These are phyloP conservation scores for Gavialis gangeticus DNA, from an alignment of 2,113 vertebrate species.

Conservation along the genomic window DNA sequence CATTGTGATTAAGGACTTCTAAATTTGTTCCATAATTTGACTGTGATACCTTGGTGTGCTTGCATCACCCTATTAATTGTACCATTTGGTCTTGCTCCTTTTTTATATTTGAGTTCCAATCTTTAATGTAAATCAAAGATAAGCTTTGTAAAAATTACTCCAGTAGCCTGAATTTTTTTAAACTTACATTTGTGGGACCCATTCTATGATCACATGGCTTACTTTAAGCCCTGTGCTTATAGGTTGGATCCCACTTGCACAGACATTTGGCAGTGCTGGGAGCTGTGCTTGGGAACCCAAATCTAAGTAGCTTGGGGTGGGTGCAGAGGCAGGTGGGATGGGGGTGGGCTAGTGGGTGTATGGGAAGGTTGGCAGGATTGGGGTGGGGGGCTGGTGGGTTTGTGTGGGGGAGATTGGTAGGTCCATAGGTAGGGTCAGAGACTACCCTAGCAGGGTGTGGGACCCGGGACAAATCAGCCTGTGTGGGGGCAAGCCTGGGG, in stretches of 20 bases:
- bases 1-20: conserved; percentile 20
- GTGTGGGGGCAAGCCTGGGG: no score
- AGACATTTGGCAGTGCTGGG: no score
- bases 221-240: conserved; percentile 57
- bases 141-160: conserved; percentile 51
- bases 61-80: conserved; percentile 1
- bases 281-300: no score
- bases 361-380: no score
- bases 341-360: no score
- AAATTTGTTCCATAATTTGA: not conserved
- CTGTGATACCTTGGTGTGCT: not conserved
- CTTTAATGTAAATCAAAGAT: conserved; percentile 32
- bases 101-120: conserved; percentile 50
- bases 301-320: no score
- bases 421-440: no score
- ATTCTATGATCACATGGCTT: not conserved
- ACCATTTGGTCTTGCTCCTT: conserved; percentile 13
- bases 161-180: conserved; percentile 52
- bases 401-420: no score
- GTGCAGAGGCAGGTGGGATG: no score
- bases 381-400: no score
- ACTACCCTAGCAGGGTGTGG: no score
- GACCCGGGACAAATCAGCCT: no score
- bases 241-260: conserved; percentile 52
- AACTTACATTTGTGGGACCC: conserved; percentile 4